These are phyloP conservation scores for Pituophis catenifer DNA, from an alignment of 2,113 vertebrate genomes.

Conservation along the genomic window DNA sequence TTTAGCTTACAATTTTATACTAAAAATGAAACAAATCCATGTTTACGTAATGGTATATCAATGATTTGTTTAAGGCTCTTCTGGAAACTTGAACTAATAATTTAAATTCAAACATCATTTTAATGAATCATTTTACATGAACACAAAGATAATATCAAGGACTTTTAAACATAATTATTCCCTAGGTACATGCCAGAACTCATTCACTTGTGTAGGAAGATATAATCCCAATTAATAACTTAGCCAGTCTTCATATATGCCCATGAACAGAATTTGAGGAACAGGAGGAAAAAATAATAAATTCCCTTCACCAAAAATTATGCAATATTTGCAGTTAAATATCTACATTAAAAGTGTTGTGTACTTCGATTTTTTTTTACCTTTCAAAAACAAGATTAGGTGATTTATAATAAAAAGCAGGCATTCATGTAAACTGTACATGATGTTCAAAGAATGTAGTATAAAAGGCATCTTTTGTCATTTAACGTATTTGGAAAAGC, in stretches of 20 bases:
- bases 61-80: conserved; percentile 34
- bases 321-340: neutral
- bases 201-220: neutral
- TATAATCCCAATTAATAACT: neutral
- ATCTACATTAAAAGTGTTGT: neutral
- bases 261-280: neutral
- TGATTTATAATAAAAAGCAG: neutral
- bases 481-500: neutral
- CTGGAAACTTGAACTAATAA: conserved; percentile 6
- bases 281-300: neutral
- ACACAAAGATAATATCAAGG: neutral
- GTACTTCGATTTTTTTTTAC: neutral
- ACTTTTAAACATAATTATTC: neutral
- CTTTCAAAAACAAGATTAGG: neutral
- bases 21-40: neutral
- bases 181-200: neutral
- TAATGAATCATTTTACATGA: conserved; percentile 36
- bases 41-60: conserved; percentile 24
- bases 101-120: conserved; percentile 32
- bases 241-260: neutral
- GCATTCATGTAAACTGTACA: neutral
- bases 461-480: neutral
- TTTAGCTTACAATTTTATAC: neutral
- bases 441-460: neutral
- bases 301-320: neutral